Evolutionary conservation across 2,113 vertebrate genomes (phyloP).

Genomic region (Scophthalmus maximus): DNA sequence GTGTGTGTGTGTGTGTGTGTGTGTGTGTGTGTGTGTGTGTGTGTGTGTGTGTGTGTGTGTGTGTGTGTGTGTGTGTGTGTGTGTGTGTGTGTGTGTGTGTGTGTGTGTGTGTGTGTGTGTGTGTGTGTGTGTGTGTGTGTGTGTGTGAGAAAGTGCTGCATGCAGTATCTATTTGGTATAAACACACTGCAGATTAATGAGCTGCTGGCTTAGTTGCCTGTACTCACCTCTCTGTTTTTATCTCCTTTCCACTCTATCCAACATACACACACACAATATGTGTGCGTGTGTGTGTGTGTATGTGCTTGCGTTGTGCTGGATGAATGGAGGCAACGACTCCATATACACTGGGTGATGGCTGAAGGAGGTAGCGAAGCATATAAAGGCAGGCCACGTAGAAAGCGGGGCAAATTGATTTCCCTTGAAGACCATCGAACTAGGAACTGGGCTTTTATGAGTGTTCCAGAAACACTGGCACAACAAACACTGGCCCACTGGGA

Average conservation of each 20-base stretch:
- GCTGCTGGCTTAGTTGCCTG: conserved; percentile 52
- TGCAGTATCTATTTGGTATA: conserved; percentile 39
- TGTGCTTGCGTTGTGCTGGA: conserved; percentile 12
- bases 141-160: conserved; percentile 1
- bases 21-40: conserved; percentile 20
- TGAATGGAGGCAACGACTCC: conserved; percentile 26
- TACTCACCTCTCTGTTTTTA: conserved; percentile 30
- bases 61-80: no score
- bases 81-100: no score
- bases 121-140: conserved; percentile 13
- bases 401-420: conserved; percentile 75
- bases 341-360: conserved; percentile 46
- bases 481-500: conserved; percentile 9
- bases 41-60: conserved; percentile 16
- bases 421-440: conserved; percentile 62
- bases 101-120: conserved; percentile 20
- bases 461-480: conserved; percentile 42
- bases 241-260: neutral
- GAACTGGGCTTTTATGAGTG: conserved; percentile 54
- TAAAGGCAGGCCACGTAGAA: conserved; percentile 64
- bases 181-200: conserved; percentile 73
- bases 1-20: conserved; percentile 13
- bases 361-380: conserved; percentile 58
- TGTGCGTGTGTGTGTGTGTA: conserved; percentile 29
- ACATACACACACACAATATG: conserved; percentile 46